Percentiles rank a stretch among this genome's conserved stretches.
Conservation (phyloP, 1,140 invertebrate genomes). For the Diabrotica undecimpunctata region DNA sequence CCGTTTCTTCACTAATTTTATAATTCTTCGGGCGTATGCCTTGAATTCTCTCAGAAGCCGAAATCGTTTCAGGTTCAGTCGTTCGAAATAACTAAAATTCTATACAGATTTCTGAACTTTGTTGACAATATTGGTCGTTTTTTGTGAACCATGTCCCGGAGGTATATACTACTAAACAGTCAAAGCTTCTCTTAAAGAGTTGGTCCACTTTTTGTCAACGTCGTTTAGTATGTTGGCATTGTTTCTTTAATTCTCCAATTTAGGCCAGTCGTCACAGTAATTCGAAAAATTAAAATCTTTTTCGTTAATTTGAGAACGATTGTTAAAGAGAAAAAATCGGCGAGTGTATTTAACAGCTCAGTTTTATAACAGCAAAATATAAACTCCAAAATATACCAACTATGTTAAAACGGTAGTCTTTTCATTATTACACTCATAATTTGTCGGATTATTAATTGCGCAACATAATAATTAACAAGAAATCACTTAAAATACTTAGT, state of each 20-base stretch:
- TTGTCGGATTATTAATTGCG: too few relatives aligned
- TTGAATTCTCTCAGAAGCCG: too few relatives aligned
- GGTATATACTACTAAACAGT: constrained; percentile 20
- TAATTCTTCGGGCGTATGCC: too few relatives aligned
- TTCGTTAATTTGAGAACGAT: not conserved
- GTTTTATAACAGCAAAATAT: too few relatives aligned
- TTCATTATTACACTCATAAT: too few relatives aligned
- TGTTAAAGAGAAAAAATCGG: too few relatives aligned
- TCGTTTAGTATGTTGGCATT: constrained; percentile 33
- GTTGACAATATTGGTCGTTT: constrained; percentile 13
- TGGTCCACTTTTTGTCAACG: constrained; percentile 30
- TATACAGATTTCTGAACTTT: constrained; percentile 18
- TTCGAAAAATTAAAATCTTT: constrained; percentile 4
- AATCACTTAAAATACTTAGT: too few relatives aligned
- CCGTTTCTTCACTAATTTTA: too few relatives aligned
- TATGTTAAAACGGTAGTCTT: too few relatives aligned
- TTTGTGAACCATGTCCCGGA: constrained; percentile 13
- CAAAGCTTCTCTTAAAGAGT: constrained; percentile 23
- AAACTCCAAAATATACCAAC: too few relatives aligned
- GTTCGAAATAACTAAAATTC: constrained; percentile 14
- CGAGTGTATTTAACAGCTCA: too few relatives aligned
- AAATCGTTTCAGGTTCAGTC: not conserved
- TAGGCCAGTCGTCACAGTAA: not conserved
- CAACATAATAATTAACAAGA: too few relatives aligned
- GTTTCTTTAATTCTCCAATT: constrained; percentile 32